Evolutionary conservation across 1,140 invertebrate species (phyloP).

Genomic region (Drosophila ercepeae): DNA sequence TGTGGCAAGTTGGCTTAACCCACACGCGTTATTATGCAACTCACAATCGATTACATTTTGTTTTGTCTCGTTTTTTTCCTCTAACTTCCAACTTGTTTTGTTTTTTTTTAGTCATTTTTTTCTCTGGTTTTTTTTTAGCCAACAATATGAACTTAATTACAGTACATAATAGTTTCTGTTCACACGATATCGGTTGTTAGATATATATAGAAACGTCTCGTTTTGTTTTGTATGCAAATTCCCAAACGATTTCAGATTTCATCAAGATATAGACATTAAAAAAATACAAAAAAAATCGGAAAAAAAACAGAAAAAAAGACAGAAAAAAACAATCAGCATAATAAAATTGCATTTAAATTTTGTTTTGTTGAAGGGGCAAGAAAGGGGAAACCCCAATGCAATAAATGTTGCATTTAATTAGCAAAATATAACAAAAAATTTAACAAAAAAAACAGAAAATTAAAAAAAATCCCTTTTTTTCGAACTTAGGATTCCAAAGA

Average conservation of each 20-base stretch:
- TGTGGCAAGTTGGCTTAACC: conserved; percentile 8
- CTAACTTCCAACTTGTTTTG: background rate
- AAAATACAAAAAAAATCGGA: no score
- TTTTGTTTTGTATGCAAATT: conserved; percentile 73
- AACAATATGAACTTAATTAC: conserved; percentile 45
- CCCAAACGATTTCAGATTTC: conserved; percentile 12
- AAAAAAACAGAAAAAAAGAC: conserved; percentile 27
- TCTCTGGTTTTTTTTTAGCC: background rate
- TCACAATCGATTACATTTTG: conserved; percentile 45
- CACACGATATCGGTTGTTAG: background rate
- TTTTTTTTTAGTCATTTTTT: background rate
- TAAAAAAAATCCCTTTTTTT: background rate
- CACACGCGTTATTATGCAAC: conserved; percentile 60
- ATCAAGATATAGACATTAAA: background rate
- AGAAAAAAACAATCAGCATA: conserved; percentile 52
- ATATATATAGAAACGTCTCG: conserved; percentile 11
- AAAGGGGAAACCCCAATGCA: no score
- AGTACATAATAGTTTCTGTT: conserved; percentile 39
- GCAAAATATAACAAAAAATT: background rate
- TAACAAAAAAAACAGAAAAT: background rate
- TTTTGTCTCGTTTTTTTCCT: conserved; percentile 1
- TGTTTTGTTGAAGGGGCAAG: conserved; percentile 17
- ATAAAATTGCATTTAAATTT: conserved; percentile 54
- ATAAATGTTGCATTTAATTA: conserved; percentile 19
- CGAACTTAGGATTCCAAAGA: background rate